These are phyloP conservation scores for Lepus americanus DNA, from an alignment of 2,113 vertebrate species.

Conservation along the genomic window DNA sequence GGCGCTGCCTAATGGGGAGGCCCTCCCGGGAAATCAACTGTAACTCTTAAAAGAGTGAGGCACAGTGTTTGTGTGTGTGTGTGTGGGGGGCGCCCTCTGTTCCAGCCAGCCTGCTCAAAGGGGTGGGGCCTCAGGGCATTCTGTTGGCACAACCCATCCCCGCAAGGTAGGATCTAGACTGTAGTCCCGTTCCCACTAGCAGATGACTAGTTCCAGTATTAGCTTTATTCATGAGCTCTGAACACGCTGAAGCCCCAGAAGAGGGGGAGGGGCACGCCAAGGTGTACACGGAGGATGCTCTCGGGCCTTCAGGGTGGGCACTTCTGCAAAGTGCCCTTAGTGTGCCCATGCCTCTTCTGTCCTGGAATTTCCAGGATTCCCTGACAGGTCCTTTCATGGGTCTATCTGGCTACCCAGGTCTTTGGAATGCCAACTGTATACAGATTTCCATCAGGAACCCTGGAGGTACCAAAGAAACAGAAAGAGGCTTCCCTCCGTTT, in stretches of 20 bases:
- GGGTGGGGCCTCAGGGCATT: slow-evolving; percentile 2
- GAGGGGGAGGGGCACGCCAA: not conserved
- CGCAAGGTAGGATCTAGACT: slow-evolving; percentile 53
- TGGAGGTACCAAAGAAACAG: slow-evolving; percentile 40
- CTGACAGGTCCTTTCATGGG: not conserved
- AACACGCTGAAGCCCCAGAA: not conserved
- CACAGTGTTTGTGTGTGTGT: too few species aligned
- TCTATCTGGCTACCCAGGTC: not conserved
- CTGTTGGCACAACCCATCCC: slow-evolving; percentile 27
- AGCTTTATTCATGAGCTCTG: slow-evolving; percentile 53
- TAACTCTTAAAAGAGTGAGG: slow-evolving; percentile 49
- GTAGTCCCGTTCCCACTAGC: not conserved
- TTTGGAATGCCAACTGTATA: not conserved
- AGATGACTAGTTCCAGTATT: slow-evolving; percentile 49
- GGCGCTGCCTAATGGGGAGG: not conserved
- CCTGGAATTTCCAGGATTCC: slow-evolving; percentile 20
- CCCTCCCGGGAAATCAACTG: slow-evolving; percentile 66
- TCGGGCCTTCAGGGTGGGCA: not conserved
- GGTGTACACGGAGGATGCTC: not conserved
- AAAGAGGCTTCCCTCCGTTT: not conserved
- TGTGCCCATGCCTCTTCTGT: slow-evolving; percentile 1
- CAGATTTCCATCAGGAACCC: slow-evolving; percentile 7
- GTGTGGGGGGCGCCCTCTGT: not conserved
- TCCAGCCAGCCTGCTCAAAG: not conserved
- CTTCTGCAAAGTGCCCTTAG: slow-evolving; percentile 18